Evolutionary conservation across 2,888 invertebrate species (phyloP), one percentile per base, ranked within the genome.

Genomic region (Ecdyonurus torrentis): DNA sequence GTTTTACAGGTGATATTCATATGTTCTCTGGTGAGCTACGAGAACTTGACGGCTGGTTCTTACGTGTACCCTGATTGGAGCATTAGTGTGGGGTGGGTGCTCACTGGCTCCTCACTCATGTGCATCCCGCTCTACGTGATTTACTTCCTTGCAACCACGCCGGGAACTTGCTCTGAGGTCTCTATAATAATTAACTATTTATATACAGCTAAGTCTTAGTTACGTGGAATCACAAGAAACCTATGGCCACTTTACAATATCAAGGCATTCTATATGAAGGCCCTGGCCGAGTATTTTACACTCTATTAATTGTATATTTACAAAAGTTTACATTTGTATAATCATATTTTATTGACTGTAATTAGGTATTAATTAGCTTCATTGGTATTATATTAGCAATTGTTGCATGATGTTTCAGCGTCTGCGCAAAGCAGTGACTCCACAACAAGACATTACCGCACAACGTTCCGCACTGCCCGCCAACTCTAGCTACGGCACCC

Each of bases 41-140:
- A 88, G 72, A 88, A 91, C 64, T 85, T 91, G 83, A 76, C 91
- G 67, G 83, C 84, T 25, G 84, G 85, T 0, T 81, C 83, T 69
- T 87, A 87, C 73, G 74, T 76, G 63, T 91, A 91, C 76, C 91
- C 91, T 0, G 77, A 80, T 61, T 92, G 91, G 91, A 87, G 87
- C 68, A 83, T 87, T 72, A 78, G 80, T 61, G 83, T 91, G 63
- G 92, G 92, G 23, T 91, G 91, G 85, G 73, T 83, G 23, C 81
- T 94, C 70, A 92, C 92, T 0, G 84, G 83, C 61, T 90, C 91
- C 59, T 92, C 93, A 23, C 85, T 92, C 65, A 78, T 89, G 65
- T 90, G 89, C 73, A 91, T 94, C 67, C 93, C 93, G 1, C 72
- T 84, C 67, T 92, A 91, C 75, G 87, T 90, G 68, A 69, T 91